phyloP scores from a whole-genome alignment of 2,797 vertebrate genomes.

The Sarcophilus harrisii region DNA sequence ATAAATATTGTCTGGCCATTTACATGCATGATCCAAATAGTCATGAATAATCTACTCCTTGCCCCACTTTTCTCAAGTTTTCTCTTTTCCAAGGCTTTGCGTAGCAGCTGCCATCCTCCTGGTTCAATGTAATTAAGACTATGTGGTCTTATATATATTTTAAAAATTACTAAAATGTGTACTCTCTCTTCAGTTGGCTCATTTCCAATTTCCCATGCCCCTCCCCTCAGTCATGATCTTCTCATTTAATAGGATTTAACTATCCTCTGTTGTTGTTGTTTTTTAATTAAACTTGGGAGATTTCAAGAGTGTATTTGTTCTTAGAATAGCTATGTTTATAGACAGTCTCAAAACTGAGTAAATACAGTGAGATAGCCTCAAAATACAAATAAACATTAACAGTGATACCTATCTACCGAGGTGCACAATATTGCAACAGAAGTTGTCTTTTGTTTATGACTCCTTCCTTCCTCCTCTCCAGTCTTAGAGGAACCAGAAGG shows the following conservation, averaged over 20 bases:
- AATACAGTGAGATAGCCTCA: neutral
- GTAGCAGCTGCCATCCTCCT: neutral
- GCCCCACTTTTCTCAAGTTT: neutral
- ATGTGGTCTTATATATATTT: neutral
- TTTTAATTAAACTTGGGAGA: neutral
- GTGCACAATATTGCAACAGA: neutral
- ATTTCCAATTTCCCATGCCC: neutral
- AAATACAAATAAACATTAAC: neutral
- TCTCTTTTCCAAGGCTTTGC: neutral
- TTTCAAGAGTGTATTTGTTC: neutral
- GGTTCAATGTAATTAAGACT: neutral
- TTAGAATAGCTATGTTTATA: neutral
- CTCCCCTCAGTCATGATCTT: neutral
- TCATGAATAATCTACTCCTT: neutral
- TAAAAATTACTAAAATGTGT: neutral
- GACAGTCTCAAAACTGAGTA: neutral
- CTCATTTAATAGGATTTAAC: neutral
- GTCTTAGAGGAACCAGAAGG: neutral
- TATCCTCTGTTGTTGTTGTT: neutral
- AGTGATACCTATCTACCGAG: neutral
- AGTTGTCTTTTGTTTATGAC: neutral
- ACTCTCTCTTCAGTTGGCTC: neutral
- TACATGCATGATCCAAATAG: neutral
- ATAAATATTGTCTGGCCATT: neutral
- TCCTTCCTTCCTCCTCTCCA: neutral